A percentile compares a stretch with the other conserved stretches of the same genome.
phyloP scores from a whole-genome alignment of 1,140 invertebrate genomes.

The Leptopilina boulardi region DNA sequence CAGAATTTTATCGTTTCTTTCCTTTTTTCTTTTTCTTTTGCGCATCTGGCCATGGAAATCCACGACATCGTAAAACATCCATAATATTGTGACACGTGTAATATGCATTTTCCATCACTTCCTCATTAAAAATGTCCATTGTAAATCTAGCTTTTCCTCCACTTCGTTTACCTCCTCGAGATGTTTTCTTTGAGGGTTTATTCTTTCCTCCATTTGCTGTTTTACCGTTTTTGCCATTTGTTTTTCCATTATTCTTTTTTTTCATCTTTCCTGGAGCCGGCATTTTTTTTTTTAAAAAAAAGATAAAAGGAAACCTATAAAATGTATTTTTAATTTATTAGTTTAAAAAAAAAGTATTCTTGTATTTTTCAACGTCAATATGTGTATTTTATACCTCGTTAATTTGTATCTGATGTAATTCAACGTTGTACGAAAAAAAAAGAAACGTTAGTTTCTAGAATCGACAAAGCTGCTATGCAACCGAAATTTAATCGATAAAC shows the following conservation, averaged over 20 bases:
- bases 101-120: conserved; percentile 93
- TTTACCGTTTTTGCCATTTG: conserved; percentile 76
- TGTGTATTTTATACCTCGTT: no score
- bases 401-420: not conserved
- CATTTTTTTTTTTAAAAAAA: no score
- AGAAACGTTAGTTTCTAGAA: not conserved
- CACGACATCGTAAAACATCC: conserved; percentile 84
- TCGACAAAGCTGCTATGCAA: conserved; percentile 9
- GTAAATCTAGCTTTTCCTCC: conserved; percentile 80
- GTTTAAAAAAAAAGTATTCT: no score
- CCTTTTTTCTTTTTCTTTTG: conserved; percentile 90
- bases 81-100: conserved; percentile 92
- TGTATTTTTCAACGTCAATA: no score
- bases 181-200: conserved; percentile 68
- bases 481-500: conserved; percentile 13
- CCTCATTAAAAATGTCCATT: conserved; percentile 89
- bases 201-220: conserved; percentile 61
- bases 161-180: conserved; percentile 77
- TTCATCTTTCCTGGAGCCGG: conserved; percentile 49
- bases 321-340: not conserved
- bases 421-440: not conserved
- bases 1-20: conserved; percentile 70
- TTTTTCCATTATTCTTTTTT: conserved; percentile 58
- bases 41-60: conserved; percentile 89
- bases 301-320: not conserved